phyloP scores from a whole-genome alignment of 2,113 vertebrate species.

The Pachyramphus minor region DNA sequence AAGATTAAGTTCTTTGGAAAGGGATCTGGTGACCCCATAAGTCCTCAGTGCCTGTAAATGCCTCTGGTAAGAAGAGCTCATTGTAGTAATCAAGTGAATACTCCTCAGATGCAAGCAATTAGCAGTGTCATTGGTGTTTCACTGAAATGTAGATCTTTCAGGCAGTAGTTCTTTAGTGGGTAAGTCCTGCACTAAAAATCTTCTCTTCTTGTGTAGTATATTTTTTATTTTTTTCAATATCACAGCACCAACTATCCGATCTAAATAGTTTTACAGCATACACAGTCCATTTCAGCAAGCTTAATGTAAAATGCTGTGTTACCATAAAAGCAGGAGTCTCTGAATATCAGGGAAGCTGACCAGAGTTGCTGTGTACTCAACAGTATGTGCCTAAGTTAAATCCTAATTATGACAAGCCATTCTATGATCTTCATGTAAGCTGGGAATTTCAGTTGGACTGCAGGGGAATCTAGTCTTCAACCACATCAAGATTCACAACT shows the following conservation, averaged over 20 bases:
- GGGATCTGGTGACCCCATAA: neutral
- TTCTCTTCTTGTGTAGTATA: neutral
- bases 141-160: neutral
- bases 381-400: neutral
- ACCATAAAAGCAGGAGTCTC: neutral
- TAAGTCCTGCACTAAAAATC: neutral
- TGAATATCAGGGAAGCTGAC: neutral
- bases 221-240: neutral
- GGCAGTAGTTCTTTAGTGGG: neutral
- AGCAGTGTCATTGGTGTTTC: neutral
- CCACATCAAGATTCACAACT: neutral
- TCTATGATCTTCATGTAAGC: neutral
- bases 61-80: neutral
- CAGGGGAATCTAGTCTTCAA: neutral
- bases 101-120: neutral
- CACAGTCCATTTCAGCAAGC: neutral
- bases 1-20: neutral
- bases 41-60: neutral
- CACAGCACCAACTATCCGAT: neutral
- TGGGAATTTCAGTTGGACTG: neutral
- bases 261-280: neutral
- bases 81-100: neutral
- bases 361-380: neutral
- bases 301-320: neutral
- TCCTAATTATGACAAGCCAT: neutral